Evolutionary conservation across 2,797 vertebrate species (phyloP).

Genomic region (Erpetoichthys calabaricus): DNA sequence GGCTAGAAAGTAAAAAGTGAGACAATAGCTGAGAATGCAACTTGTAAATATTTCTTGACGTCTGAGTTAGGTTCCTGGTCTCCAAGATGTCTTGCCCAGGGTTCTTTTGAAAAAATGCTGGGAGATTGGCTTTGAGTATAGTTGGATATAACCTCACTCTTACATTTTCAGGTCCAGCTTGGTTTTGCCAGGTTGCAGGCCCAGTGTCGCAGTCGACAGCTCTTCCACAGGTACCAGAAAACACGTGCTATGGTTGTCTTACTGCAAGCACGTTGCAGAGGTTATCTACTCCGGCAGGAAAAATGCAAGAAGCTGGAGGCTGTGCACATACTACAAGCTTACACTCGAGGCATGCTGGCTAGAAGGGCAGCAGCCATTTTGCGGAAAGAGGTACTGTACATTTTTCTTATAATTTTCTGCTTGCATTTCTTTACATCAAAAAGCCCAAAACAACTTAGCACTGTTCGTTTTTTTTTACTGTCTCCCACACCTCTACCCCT

Average conservation of each 20-base stretch:
- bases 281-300: conserved; percentile 56
- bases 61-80: too few relatives aligned
- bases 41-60: too few relatives aligned
- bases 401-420: not conserved
- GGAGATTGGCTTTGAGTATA: too few relatives aligned
- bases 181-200: conserved; percentile 82
- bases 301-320: conserved; percentile 52
- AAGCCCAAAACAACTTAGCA: too few relatives aligned
- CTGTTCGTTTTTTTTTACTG: too few relatives aligned
- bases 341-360: conserved; percentile 65
- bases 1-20: too few relatives aligned
- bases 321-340: conserved; percentile 62
- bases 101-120: too few relatives aligned
- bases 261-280: conserved; percentile 61
- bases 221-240: conserved; percentile 51
- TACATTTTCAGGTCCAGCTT: conserved; percentile 50
- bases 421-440: too few relatives aligned
- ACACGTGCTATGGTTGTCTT: conserved; percentile 33
- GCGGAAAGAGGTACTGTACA: conserved; percentile 43
- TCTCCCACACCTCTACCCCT: too few relatives aligned
- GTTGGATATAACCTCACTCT: not conserved
- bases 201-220: conserved; percentile 52
- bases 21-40: too few relatives aligned
- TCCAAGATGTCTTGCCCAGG: too few relatives aligned
- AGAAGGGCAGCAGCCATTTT: conserved; percentile 42